Conservation (phyloP, 2,113 vertebrate species). For the Xiphophorus maculatus region DNA sequence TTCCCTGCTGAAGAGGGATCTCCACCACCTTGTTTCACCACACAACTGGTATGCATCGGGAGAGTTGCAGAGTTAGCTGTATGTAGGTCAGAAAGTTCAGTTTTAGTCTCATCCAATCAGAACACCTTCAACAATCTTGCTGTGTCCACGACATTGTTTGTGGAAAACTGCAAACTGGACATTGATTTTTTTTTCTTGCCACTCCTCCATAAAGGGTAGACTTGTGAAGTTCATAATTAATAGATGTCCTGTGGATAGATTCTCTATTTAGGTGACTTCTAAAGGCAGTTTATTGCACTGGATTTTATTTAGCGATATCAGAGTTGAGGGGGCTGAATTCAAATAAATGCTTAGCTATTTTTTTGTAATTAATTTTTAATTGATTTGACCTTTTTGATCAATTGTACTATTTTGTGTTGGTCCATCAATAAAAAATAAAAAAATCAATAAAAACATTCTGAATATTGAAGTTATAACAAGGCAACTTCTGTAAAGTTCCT, state of each 20-base stretch:
- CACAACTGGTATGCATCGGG: not conserved
- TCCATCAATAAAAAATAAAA: too few species aligned
- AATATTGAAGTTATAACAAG: too few species aligned
- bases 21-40: not conserved
- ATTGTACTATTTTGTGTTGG: too few species aligned
- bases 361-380: not conserved
- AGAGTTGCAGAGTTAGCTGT: not conserved
- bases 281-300: not conserved
- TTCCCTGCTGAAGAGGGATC: not conserved
- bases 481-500: too few species aligned
- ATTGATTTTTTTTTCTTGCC: not conserved
- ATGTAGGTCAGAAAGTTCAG: not conserved
- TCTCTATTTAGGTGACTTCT: not conserved
- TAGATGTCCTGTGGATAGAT: not conserved
- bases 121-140: not conserved
- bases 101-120: not conserved
- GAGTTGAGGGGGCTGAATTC: not conserved
- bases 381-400: too few species aligned
- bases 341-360: not conserved
- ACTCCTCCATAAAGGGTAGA: not conserved
- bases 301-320: not conserved
- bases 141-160: not conserved
- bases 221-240: not conserved
- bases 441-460: too few species aligned
- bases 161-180: not conserved